Evolutionary conservation across 2,797 vertebrate genomes (phyloP).

Genomic region (Pipistrellus pipistrellus): DNA sequence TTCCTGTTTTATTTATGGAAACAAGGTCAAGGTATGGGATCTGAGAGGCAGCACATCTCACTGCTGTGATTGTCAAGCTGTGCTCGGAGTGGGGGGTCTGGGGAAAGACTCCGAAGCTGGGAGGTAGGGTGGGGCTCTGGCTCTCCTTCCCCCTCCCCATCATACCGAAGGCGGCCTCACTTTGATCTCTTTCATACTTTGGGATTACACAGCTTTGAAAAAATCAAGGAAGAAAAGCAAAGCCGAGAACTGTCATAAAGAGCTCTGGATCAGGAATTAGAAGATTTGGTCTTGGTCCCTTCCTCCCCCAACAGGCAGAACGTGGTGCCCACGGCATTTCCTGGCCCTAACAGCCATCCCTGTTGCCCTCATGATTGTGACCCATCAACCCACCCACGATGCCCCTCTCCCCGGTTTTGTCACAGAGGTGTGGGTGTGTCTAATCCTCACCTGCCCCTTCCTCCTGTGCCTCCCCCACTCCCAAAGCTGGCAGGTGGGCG

Average conservation of each 20-base stretch:
- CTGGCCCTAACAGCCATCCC: too few relatives aligned
- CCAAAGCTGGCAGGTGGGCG: neutral
- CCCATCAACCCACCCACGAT: neutral
- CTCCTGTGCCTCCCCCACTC: neutral
- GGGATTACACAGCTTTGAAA: neutral
- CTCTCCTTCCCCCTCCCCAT: neutral
- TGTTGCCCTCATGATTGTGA: neutral
- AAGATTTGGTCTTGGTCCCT: neutral
- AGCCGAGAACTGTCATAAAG: neutral
- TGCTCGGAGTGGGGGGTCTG: neutral
- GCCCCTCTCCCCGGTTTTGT: neutral
- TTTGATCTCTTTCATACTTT: constrained; percentile 3
- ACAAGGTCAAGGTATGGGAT: constrained; percentile 74
- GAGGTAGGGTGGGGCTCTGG: neutral
- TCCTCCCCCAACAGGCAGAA: neutral
- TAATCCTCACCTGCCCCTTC: neutral
- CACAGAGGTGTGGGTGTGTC: neutral
- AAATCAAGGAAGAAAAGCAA: neutral
- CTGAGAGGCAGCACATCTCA: constrained; percentile 5
- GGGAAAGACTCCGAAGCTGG: neutral
- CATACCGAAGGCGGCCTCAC: neutral
- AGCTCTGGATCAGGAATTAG: neutral
- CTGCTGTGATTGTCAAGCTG: constrained; percentile 1
- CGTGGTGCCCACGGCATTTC: neutral
- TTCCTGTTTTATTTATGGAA: constrained; percentile 78